Evolutionary conservation across 2,113 vertebrate species (phyloP).

Genomic region (Empidonax alnorum): DNA sequence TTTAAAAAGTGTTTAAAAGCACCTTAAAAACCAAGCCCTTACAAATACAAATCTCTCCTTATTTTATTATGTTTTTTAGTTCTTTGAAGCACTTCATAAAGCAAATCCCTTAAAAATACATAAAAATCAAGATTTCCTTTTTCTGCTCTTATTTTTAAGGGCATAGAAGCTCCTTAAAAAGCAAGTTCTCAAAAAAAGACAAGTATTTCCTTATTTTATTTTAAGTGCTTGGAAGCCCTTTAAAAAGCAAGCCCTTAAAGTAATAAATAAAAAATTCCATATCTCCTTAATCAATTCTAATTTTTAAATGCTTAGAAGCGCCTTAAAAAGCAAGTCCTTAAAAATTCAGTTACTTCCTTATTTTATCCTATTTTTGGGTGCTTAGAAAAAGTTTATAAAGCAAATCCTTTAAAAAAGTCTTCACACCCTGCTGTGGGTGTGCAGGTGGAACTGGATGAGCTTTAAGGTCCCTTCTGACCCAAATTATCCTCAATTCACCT

Average conservation of each 20-base stretch:
- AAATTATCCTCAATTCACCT: too few relatives aligned
- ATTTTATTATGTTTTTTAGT: not conserved
- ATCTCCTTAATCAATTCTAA: not conserved
- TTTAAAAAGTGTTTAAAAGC: not conserved
- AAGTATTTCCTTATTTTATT: not conserved
- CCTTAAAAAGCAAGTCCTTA: not conserved
- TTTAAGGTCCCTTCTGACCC: not conserved
- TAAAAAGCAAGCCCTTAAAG: not conserved
- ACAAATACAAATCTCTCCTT: not conserved
- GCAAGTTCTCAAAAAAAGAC: not conserved
- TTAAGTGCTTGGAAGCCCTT: not conserved
- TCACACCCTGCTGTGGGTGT: not conserved
- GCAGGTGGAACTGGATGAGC: not conserved
- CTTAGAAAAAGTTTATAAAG: not conserved
- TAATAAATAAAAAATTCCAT: not conserved
- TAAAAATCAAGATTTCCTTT: not conserved
- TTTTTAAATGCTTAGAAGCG: not conserved
- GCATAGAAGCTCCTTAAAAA: too few relatives aligned
- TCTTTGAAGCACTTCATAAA: not conserved
- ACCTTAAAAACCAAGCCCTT: not conserved
- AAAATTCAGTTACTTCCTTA: not conserved
- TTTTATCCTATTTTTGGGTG: not conserved
- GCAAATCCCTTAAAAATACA: not conserved
- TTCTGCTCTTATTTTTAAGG: not conserved
- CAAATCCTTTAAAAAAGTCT: not conserved